Evolutionary conservation across 2,113 vertebrate genomes (phyloP), one percentile per base, ranked within the genome.

Genomic region (Aldabrachelys gigantea): DNA sequence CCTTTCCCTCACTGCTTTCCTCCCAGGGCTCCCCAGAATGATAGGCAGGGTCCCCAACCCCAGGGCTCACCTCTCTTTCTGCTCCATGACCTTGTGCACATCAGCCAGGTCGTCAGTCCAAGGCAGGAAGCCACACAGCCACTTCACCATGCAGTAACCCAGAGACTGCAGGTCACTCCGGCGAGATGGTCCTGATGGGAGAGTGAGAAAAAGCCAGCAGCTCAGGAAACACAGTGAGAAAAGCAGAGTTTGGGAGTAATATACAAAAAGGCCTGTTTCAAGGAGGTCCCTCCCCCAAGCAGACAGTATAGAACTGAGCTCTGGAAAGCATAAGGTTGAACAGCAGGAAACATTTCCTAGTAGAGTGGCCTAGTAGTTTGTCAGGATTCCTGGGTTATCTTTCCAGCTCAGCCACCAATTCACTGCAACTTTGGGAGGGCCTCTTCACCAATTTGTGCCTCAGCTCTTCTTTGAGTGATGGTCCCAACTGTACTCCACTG

Each of bases 151-250:
- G 94, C 99, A 99, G 96, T 99, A 99, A 91, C 99, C 99, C 96
- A 99, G 96, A 85, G 99, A 98, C 97, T 99, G 99, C 88, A 99
- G 97, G 96, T 99, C 99, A 47, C 99, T 99, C 82, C 99, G 99
- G 10, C 99, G 98, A 93, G 99, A 99, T 9, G 99, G 99, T 31
- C 98, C 99, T 99, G 89, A 54, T 82, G 52, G 59, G 56, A 79
- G 59, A 49, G 38, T 22, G 9, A 91, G 31, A 76, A 1, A 50
- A 24, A 52, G 7, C 85, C 5, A 0, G 13, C 31, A 56, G 21
- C 44, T 1, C 59, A 80, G 54, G 8, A 41, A 52, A 52, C 13
- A 29, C 22, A 17, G 35, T 41, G n/a, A 52, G 44, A 35, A n/a
- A 69, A 19, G 47, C 38, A 84, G 29, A 24, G 31, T 22, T 10